These are phyloP conservation scores for Drosophila peninsularis DNA, from an alignment of 2,888 invertebrate genomes.

Conservation along the genomic window DNA sequence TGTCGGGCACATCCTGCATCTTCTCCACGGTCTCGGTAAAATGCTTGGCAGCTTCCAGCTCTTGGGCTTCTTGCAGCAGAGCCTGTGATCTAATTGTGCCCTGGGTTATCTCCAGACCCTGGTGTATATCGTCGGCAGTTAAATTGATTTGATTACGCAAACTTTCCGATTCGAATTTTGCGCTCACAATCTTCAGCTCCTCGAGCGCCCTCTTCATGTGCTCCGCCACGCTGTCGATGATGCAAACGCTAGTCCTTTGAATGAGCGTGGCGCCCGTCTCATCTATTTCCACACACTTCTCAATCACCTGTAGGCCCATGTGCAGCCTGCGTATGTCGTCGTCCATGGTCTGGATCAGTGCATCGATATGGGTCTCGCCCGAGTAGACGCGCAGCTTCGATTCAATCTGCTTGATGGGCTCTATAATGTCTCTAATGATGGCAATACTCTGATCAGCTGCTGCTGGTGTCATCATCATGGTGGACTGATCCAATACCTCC, in stretches of 20 bases:
- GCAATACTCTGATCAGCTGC: constrained; percentile 89
- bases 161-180: constrained; percentile 85
- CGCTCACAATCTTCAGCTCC: constrained; percentile 85
- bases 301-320: constrained; percentile 88
- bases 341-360: constrained; percentile 86
- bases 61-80: constrained; percentile 86
- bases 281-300: constrained; percentile 89
- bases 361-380: constrained; percentile 83
- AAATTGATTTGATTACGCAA: constrained; percentile 85
- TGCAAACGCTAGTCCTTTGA: constrained; percentile 88
- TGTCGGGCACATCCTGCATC: constrained; percentile 81
- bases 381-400: constrained; percentile 87
- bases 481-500: constrained; percentile 88
- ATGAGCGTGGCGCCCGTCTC: constrained; percentile 88
- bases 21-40: constrained; percentile 83
- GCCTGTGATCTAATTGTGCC: constrained; percentile 86
- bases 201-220: constrained; percentile 86
- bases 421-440: constrained; percentile 87
- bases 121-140: constrained; percentile 85
- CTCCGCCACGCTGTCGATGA: constrained; percentile 87
- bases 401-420: constrained; percentile 88
- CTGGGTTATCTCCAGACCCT: constrained; percentile 86
- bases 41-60: constrained; percentile 84
- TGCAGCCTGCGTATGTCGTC: constrained; percentile 88
- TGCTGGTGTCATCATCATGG: constrained; percentile 88